A percentile compares a stretch with the other conserved stretches of the same genome.
Evolutionary conservation across 2,797 vertebrate genomes (phyloP).

Genomic region (Hippopotamyrus pictus): DNA sequence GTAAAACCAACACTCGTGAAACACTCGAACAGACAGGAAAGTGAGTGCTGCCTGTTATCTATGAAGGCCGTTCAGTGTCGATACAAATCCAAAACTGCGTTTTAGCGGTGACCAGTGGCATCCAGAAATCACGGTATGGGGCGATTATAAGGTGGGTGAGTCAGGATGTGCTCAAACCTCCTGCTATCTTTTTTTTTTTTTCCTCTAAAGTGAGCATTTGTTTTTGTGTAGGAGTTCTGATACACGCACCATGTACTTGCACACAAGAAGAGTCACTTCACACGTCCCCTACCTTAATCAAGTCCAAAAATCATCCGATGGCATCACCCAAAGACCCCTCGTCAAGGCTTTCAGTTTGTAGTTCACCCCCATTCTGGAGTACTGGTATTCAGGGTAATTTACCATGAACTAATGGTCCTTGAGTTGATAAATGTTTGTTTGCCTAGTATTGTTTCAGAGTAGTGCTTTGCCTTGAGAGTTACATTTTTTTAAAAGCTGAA

Average conservation of each 20-base stretch:
- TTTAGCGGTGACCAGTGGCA: neutral
- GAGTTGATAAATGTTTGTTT: neutral
- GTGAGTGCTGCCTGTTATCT: neutral
- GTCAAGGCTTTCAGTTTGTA: neutral
- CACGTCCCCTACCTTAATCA: neutral
- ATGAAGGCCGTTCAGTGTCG: neutral
- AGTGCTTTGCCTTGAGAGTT: neutral
- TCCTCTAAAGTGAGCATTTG: neutral
- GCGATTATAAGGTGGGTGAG: neutral
- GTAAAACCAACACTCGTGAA: conserved; percentile 2
- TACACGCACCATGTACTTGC: neutral
- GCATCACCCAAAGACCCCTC: neutral
- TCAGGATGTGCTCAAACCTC: neutral
- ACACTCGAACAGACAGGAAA: neutral
- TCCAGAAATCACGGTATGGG: neutral
- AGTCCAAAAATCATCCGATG: neutral
- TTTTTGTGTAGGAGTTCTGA: neutral
- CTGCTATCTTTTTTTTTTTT: neutral
- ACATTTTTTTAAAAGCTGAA: neutral
- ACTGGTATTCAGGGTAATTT: neutral
- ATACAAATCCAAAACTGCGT: neutral
- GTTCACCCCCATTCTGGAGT: neutral
- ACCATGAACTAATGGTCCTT: neutral
- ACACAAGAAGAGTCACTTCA: neutral
- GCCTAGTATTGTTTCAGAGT: neutral